Percentiles rank a stretch among this genome's conserved stretches.
Evolutionary conservation across 2,113 vertebrate genomes (phyloP).

Genomic region (Irena cyanogastra): DNA sequence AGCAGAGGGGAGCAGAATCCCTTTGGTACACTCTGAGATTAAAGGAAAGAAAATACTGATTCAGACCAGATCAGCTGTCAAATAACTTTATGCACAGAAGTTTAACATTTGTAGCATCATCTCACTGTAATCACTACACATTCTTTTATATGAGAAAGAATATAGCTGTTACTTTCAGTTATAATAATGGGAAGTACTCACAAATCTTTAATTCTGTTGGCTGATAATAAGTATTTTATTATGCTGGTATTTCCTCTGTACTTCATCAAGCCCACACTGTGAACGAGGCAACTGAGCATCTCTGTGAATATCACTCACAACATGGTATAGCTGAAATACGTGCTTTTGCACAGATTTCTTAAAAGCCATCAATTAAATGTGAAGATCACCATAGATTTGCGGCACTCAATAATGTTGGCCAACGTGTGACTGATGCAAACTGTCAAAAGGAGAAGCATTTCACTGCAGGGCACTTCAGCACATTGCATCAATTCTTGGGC

Average conservation of each 20-base stretch:
- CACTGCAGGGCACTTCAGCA: background rate
- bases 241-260: background rate
- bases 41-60: background rate
- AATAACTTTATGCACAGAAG: background rate
- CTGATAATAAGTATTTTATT: background rate
- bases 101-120: background rate
- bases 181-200: background rate
- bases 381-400: background rate
- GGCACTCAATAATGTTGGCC: background rate
- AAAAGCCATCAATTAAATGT: background rate
- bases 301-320: background rate
- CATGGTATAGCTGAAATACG: background rate
- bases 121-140: background rate
- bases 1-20: background rate
- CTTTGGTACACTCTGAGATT: background rate
- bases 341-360: background rate
- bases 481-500: background rate
- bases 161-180: background rate
- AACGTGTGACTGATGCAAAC: rapidly evolving
- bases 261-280: background rate
- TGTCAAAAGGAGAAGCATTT: background rate
- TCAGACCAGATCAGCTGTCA: background rate
- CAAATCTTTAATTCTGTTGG: background rate
- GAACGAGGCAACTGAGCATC: background rate
- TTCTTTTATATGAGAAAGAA: background rate